Conservation (phyloP, 1,140 invertebrate species). For the Ceratina australensis region DNA sequence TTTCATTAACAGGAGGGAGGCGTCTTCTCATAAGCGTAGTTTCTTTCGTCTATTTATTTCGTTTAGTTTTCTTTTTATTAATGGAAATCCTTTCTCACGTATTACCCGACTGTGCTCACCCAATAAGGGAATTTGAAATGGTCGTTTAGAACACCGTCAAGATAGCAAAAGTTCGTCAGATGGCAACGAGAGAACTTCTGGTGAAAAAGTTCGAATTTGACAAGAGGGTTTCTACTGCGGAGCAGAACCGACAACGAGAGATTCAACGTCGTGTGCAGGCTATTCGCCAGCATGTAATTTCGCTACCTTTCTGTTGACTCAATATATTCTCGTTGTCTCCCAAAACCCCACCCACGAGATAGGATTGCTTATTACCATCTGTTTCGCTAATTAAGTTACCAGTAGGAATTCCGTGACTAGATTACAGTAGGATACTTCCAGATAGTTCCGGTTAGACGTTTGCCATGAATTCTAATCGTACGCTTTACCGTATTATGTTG, state of each 20-base stretch:
- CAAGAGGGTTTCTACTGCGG: conserved; percentile 83
- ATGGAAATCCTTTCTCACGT: conserved; percentile 46
- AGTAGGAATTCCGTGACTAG: conserved; percentile 28
- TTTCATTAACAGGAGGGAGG: not conserved
- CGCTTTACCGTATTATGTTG: conserved; percentile 50
- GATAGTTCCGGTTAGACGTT: conserved; percentile 28
- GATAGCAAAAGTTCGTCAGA: conserved; percentile 85
- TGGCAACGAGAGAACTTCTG: conserved; percentile 85
- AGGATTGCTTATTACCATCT: conserved; percentile 39
- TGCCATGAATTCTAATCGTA: conserved; percentile 32
- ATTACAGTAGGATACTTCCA: not conserved
- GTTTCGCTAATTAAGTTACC: conserved; percentile 44
- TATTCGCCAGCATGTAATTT: conserved; percentile 85
- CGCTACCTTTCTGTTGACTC: conserved; percentile 46
- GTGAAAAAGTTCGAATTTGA: conserved; percentile 80
- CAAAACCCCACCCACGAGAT: conserved; percentile 1
- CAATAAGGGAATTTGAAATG: conserved; percentile 58
- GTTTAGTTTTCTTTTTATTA: not conserved
- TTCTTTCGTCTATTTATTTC: not conserved
- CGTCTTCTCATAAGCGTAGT: no score
- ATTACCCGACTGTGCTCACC: conserved; percentile 28
- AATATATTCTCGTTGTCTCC: conserved; percentile 31
- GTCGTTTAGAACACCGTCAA: conserved; percentile 82
- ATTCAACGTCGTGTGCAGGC: conserved; percentile 89
- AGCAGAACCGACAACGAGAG: conserved; percentile 88